Base-by-base conservation (phyloP, 2,113 vertebrate genomes). In the Rhabdornis inornatus region DNA sequence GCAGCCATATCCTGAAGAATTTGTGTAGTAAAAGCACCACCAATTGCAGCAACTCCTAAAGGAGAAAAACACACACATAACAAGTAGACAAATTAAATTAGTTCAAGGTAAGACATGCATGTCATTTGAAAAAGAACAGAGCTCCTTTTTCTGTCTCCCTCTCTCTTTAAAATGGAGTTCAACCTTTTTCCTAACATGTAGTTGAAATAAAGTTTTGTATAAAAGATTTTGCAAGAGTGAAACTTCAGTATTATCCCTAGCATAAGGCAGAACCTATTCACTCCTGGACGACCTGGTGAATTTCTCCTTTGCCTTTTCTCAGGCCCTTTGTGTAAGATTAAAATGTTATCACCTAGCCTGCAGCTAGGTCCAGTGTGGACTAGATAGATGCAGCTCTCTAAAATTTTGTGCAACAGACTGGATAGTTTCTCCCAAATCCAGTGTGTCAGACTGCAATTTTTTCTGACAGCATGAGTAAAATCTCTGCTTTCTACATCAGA, bases 1-100 rank as follows among this genome's bases (percentile, higher is more conserved):
- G 97, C 95, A 60, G 99, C 99, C 99, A 99, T 99, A 80, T 98
- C 98, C 84, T 97, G 98, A 96, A 99, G 98, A 95, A 99, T 99
- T 80, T 98, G 96, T 94, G 99, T 94, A 5, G 99, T 98, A 96
- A 99, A 99, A 27, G 99, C 99, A 75, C 99, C 99, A 33, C 98
- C 94, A 65, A 99, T 89, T 40, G 99, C 99, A 57, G 99, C 99
- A 95, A 99, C 99, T 83, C 99, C 99, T 99, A 94, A 72, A 33
- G 44, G 89, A 80, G 76, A 91, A 87, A 94, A 92, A 78, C 33
- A 96, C 49, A 86, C 13, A 39, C 6, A 25, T 28, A 50, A 83
- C 9, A 87, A 86, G 33, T 7, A 96, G 28, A 79, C 3, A 90
- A 69, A 80, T 31, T 33, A 66, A n/a, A 44, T 57, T 21, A 76